Evolutionary conservation across 53 echinoderm and acorn worm genomes (phyloP), one percentile per base, ranked within the genome.

Genomic region (Echinarachnius parma): DNA sequence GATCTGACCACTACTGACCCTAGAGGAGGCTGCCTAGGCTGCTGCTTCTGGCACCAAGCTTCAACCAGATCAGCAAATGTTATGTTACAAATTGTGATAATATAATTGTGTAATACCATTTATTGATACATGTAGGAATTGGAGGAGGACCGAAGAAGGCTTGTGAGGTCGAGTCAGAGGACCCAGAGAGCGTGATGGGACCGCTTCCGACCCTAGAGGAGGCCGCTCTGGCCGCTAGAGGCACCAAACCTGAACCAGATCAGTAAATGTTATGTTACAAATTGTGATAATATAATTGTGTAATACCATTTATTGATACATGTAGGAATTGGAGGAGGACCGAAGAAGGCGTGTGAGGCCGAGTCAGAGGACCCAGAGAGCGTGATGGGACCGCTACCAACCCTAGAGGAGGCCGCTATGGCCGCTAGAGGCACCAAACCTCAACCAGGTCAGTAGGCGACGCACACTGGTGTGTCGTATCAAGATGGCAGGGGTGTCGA

Each of bases 331-430:
- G 39, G 39, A 13, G 39, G 39, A 13, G 39, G 39, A 13, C 7
- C 7, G 39, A 13, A 13, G 39, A 39, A 13, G 39, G 39, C 7
- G 39, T 9, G 39, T 9, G 39, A 39, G 39, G 39, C 39, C 7
- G 39, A 39, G 39, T 59, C 78, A 34, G 75, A 80, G 21, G 66
- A 55, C 18, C 9, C 58, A 25, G 83, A 75, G 22, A 61, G 61
- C 5, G 79, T 85, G 79, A 87, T 53, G 61, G 84, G 81, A 50
- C 84, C 82, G 16, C 87, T 95, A 68, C 91, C 91, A 20, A 87
- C 90, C 33, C 63, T 95, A 46, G 87, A 84, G 45, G 96, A 95
- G 66, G 91, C 96, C 19, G 87, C 96, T 31, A 48, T 84, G 62
- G 81, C 84, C 22, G 96, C 91, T 28, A 55, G 75, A 9, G 94